These are phyloP conservation scores for Amphiprion ocellaris DNA, from an alignment of 2,113 vertebrate species.

Conservation along the genomic window DNA sequence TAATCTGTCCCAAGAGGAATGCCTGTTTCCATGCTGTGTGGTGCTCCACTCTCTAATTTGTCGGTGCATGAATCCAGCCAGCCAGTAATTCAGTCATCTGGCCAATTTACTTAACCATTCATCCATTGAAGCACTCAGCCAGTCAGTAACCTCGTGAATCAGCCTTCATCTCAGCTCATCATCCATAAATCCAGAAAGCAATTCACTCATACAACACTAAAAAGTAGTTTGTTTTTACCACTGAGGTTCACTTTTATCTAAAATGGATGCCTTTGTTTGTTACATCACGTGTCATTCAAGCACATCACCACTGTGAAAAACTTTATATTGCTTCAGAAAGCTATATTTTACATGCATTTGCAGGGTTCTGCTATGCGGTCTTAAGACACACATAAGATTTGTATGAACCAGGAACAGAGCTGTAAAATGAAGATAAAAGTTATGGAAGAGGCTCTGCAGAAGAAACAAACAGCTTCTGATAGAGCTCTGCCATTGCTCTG, in stretches of 20 bases:
- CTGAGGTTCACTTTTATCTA: neutral
- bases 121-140: slow-evolving; percentile 38
- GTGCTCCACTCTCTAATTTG: slow-evolving; percentile 5
- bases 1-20: slow-evolving; percentile 6
- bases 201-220: neutral
- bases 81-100: slow-evolving; percentile 31
- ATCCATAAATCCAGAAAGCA: neutral
- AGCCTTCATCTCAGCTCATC: slow-evolving; percentile 5
- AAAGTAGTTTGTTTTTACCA: no score
- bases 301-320: no score
- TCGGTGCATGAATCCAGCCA: slow-evolving; percentile 12
- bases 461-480: no score
- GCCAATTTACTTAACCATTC: slow-evolving; percentile 44
- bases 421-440: no score
- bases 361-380: no score
- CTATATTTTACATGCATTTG: no score
- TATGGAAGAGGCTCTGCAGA: no score
- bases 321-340: no score
- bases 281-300: neutral
- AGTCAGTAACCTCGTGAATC: slow-evolving; percentile 22
- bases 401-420: no score
- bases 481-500: no score
- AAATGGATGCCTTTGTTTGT: neutral
- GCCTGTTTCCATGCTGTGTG: slow-evolving; percentile 13
- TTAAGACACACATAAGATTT: no score